Percentiles rank a stretch among this genome's conserved stretches.
Evolutionary conservation across 2,113 vertebrate species (phyloP).

Genomic region (Campylomormyrus numenius): DNA sequence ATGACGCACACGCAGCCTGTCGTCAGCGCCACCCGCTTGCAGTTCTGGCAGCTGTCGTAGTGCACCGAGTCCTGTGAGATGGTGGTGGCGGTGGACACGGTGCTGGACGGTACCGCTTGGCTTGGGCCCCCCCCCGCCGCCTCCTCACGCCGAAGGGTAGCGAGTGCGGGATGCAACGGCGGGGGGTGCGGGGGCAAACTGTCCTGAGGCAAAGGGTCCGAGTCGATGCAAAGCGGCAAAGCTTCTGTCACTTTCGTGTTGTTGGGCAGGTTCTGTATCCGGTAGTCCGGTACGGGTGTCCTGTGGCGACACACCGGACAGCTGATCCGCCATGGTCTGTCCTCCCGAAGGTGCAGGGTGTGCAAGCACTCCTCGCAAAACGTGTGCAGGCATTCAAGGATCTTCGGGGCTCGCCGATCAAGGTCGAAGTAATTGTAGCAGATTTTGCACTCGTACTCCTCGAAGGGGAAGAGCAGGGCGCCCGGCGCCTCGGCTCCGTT

Average conservation of each 20-base stretch:
- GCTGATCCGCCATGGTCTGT: slow-evolving; percentile 68
- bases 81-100: slow-evolving; percentile 73
- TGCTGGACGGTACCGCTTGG: slow-evolving; percentile 52
- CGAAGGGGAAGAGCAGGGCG: slow-evolving; percentile 56
- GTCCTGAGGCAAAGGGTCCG: slow-evolving; percentile 77
- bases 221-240: slow-evolving; percentile 72
- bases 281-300: slow-evolving; percentile 78
- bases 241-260: slow-evolving; percentile 84
- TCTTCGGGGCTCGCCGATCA: slow-evolving; percentile 80
- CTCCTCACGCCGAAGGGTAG: slow-evolving; percentile 61
- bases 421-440: slow-evolving; percentile 92
- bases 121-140: slow-evolving; percentile 42
- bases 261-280: slow-evolving; percentile 77
- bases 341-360: slow-evolving; percentile 75
- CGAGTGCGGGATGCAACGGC: slow-evolving; percentile 60
- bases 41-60: slow-evolving; percentile 80
- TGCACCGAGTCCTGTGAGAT: slow-evolving; percentile 67
- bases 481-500: slow-evolving; percentile 47
- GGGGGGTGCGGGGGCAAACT: slow-evolving; percentile 65
- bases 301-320: slow-evolving; percentile 85
- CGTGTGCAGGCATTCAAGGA: slow-evolving; percentile 87
- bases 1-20: slow-evolving; percentile 86
- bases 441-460: slow-evolving; percentile 90
- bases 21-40: slow-evolving; percentile 79
- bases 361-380: slow-evolving; percentile 88